Percentiles rank a stretch among this genome's conserved stretches.
Conservation (phyloP, 2,888 invertebrate genomes). For the Saturnia japonica region DNA sequence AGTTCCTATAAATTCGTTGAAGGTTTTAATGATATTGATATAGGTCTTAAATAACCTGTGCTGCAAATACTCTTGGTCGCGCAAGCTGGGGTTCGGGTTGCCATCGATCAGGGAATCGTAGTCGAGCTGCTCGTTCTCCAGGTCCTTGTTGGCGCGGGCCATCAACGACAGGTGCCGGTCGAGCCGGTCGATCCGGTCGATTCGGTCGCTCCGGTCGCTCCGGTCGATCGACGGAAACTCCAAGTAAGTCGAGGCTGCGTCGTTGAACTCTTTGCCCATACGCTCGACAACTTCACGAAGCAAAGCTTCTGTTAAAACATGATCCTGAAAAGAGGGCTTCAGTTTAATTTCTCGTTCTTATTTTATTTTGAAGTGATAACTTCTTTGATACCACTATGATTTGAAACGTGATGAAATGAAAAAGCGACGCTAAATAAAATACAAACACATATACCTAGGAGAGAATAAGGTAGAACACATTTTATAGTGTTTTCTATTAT, state of each 20-base stretch:
- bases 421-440: too few species aligned
- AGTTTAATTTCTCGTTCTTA: not conserved
- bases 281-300: constrained; percentile 89
- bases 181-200: constrained; percentile 45
- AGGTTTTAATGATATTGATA: too few species aligned
- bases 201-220: constrained; percentile 41
- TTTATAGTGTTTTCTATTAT: too few species aligned
- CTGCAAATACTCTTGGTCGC: constrained; percentile 94
- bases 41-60: constrained; percentile 87
- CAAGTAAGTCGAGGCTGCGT: constrained; percentile 84
- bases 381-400: too few species aligned
- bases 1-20: too few species aligned
- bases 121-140: constrained; percentile 84
- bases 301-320: constrained; percentile 86
- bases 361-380: not conserved
- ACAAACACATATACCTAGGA: too few species aligned
- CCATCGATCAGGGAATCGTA: constrained; percentile 87
- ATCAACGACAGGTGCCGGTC: constrained; percentile 65
- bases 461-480: too few species aligned
- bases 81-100: constrained; percentile 88
- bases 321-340: constrained; percentile 68
- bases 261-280: constrained; percentile 88
- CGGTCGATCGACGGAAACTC: constrained; percentile 81
- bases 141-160: constrained; percentile 81
- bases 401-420: too few species aligned